Base-by-base conservation (phyloP, 2,888 invertebrate genomes). In the Cepaea hortensis region DNA sequence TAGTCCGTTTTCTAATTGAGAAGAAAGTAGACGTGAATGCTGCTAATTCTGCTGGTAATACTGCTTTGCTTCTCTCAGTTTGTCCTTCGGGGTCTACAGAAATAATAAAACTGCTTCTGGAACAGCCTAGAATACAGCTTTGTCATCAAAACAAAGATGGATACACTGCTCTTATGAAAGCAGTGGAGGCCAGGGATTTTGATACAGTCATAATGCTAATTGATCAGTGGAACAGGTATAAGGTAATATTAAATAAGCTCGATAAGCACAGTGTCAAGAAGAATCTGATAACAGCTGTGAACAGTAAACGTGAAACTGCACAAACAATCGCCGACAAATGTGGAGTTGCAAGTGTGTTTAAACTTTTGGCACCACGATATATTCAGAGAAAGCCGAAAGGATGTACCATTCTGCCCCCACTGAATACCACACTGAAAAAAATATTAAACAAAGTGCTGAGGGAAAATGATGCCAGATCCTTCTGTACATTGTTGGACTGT, bases 161-260 rank as follows among this genome's bases (percentile, higher is more conserved):
- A 35, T 75, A 75, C 75, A 35, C 75, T n/a, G 75, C 75, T 75
- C 75, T 75, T 6, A 75, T 11, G 46, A 75, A 35, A 23, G 75
- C 75, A 75, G 3, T 75, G 35, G 35, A 75, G 46, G 75, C 15
- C 46, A 75, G 23, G 75, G 35, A 75, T 75, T 18, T 75, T 46
- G 75, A 75, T 7, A 15, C 35, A 35, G 35, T 35, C 13, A 75
- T n/a, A 7, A 5, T 75, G 23, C 35, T 75, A 15, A n/a, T 75
- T 6, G 75, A 75, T 13, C 3, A 13, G 13, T 20, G 5, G 11
- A 68, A 11, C 68, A 68, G 18, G 68, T 18, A 15, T 9, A 65
- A 18, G 65, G 18, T 65, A 9, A 18, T 65, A 65, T 65, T 65
- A 15, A 65, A 15, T 9, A 18, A 65, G 65, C 65, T 65, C 13